A percentile compares a stretch with the other conserved stretches of the same genome.
phyloP scores from a whole-genome alignment of 2,888 invertebrate genomes.

The Phragmatobia fuliginosa region DNA sequence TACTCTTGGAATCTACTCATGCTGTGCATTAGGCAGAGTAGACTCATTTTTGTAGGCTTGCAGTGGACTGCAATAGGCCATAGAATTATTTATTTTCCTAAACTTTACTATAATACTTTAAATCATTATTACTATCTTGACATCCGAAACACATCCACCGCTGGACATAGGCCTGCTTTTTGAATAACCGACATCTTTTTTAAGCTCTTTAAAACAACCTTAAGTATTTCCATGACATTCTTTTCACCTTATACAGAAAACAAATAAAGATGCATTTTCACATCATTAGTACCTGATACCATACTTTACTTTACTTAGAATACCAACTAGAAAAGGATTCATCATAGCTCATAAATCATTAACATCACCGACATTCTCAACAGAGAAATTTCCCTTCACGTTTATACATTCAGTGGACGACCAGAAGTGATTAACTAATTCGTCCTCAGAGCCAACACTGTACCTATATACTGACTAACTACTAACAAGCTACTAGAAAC shows the following conservation, averaged over 20 bases:
- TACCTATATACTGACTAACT: slow-evolving; percentile 56
- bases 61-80: too few relatives aligned
- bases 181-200: too few relatives aligned
- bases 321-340: slow-evolving; percentile 33
- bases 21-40: too few relatives aligned
- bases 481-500: slow-evolving; percentile 13
- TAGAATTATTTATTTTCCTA: too few relatives aligned
- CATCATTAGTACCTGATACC: slow-evolving; percentile 11
- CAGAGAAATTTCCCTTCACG: slow-evolving; percentile 61
- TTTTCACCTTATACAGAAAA: background rate
- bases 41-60: too few relatives aligned
- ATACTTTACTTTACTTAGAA: slow-evolving; percentile 13
- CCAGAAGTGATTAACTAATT: slow-evolving; percentile 57
- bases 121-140: too few relatives aligned
- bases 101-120: too few relatives aligned
- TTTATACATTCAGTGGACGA: slow-evolving; percentile 64
- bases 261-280: slow-evolving; percentile 1
- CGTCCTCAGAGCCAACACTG: slow-evolving; percentile 55
- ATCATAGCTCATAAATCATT: slow-evolving; percentile 57
- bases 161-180: too few relatives aligned
- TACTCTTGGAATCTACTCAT: too few relatives aligned
- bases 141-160: too few relatives aligned
- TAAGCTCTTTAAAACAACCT: too few relatives aligned
- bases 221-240: too few relatives aligned
- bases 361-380: slow-evolving; percentile 40